Base-by-base conservation (phyloP, 2,797 vertebrate species). In the Cuculus canorus region DNA sequence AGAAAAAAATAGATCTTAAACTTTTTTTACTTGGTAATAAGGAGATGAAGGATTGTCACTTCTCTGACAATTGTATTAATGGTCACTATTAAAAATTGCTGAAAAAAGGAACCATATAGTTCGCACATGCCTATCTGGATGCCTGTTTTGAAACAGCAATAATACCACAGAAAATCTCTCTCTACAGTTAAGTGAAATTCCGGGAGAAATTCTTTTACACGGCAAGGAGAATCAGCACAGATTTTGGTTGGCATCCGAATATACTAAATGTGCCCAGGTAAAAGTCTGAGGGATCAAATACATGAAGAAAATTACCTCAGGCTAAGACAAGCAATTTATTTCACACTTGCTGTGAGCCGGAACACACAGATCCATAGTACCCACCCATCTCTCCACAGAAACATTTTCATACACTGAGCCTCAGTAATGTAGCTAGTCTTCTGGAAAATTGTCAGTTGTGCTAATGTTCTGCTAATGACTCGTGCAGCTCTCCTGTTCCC, bases 271-370 rank as follows among this genome's bases (percentile, higher is more conserved):
- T 19, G 75, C 75, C 52, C 41, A 48, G 77, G 89, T 82, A n/a
- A 8, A 56, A 91, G 79, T 16, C 54, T 81, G 76, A 75, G 68
- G 73, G 91, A 82, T 79, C 83, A 59, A 81, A 52, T 6, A 25
- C 54, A 14, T 0, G 1, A 37, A 52, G 63, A 47, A 70, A 63
- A 82, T 84, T 25, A 88, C 95, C 90, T 69, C 8, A 0, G 78
- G 92, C 88, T 88, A 88, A 88, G 81, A 92, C 70, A 88, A 90
- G 77, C 70, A 61, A 86, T 93, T 90, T 88, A 63, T 89, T 86
- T 72, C 52, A 77, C 30, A 10, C 54, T 21, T 69, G 91, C 93
- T 69, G 77, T 5, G 90, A 91, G 92, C 54, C 84, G 78, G 72
- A 5, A 75, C 82, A 30, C 35, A 7, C 0, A 0, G 93, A 63